phyloP scores from a whole-genome alignment of 2,888 invertebrate species.

The Heteromurus nitidus region DNA sequence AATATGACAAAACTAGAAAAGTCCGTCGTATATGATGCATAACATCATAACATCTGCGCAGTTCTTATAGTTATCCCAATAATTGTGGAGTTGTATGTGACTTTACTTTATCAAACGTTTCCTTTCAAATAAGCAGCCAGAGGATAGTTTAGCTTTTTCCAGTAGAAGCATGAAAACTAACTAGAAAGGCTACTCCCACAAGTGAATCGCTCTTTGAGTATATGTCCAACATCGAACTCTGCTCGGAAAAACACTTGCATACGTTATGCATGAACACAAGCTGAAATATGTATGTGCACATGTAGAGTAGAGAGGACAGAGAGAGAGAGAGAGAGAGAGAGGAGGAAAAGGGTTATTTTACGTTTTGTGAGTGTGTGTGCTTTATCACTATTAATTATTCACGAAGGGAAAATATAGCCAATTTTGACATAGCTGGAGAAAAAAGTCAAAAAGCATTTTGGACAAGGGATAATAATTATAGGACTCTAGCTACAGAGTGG shows the following conservation, averaged over 20 bases:
- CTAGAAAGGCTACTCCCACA: neutral
- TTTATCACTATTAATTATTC: constrained; percentile 42
- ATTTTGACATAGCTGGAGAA: neutral
- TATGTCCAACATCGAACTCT: neutral
- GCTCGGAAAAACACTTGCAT: neutral
- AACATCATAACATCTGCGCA: neutral
- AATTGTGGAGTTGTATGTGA: neutral
- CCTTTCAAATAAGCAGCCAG: too few species aligned
- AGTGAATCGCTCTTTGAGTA: neutral
- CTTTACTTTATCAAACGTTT: neutral
- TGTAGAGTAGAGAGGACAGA: too few species aligned
- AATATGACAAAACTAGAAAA: neutral
- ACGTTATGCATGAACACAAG: neutral
- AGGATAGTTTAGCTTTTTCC: too few species aligned
- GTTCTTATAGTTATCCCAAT: neutral
- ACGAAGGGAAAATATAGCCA: constrained; percentile 34
- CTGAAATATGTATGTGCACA: too few species aligned
- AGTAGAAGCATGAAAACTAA: neutral
- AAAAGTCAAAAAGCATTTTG: neutral
- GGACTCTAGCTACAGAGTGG: neutral
- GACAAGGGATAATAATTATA: neutral
- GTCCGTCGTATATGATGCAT: neutral
- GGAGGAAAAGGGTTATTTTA: too few species aligned
- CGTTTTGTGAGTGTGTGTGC: too few species aligned
- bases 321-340: too few species aligned